Percentiles rank a stretch among this genome's conserved stretches.
These are phyloP conservation scores for Mustela nigripes DNA, from an alignment of 2,113 vertebrate species.

Conservation along the genomic window DNA sequence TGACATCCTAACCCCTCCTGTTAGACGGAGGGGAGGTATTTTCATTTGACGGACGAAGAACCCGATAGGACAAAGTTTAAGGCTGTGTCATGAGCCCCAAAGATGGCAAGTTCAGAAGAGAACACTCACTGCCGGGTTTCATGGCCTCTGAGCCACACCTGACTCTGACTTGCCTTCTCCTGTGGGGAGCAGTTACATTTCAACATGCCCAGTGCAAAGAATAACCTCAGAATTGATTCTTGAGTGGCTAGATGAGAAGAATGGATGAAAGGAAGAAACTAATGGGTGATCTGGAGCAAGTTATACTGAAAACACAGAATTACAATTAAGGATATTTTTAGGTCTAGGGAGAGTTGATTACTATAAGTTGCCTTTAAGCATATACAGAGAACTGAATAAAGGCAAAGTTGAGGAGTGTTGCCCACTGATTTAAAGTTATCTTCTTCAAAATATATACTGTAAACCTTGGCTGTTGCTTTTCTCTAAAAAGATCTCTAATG, in stretches of 20 bases:
- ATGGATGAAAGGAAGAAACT: background rate
- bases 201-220: background rate
- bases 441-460: background rate
- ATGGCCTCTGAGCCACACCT: background rate
- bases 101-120: background rate
- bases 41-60: conserved; percentile 13
- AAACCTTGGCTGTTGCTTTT: background rate
- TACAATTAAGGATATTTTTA: background rate
- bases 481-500: conserved; percentile 28
- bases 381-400: conserved; percentile 8
- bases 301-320: background rate
- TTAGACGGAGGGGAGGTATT: background rate
- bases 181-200: background rate
- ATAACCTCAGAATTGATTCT: background rate
- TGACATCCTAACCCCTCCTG: background rate
- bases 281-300: background rate
- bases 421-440: background rate
- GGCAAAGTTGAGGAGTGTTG: background rate
- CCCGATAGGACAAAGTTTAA: background rate
- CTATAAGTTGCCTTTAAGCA: background rate
- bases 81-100: background rate
- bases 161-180: background rate
- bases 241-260: background rate
- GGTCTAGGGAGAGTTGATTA: background rate
- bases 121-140: background rate